A percentile compares a stretch with the other conserved stretches of the same genome.
phyloP scores from a whole-genome alignment of 1,140 invertebrate genomes.

The Musca domestica region DNA sequence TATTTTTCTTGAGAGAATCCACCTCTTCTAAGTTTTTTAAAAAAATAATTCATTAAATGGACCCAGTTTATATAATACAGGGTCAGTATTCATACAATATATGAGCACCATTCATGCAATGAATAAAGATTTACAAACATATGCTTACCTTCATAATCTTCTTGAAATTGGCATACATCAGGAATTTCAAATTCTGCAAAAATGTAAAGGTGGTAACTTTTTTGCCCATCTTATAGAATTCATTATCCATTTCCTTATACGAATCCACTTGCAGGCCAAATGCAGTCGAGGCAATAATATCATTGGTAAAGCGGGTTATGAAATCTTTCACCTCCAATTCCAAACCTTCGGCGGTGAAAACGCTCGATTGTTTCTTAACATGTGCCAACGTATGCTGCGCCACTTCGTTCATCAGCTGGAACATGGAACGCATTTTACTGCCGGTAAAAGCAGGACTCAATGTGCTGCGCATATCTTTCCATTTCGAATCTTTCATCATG shows the following conservation, averaged over 20 bases:
- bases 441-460: slow-evolving; percentile 54
- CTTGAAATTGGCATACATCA: slow-evolving; percentile 29
- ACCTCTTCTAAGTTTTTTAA: too few species aligned
- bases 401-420: slow-evolving; percentile 51
- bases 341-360: background rate
- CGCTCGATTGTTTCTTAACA: slow-evolving; percentile 29
- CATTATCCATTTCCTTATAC: slow-evolving; percentile 56
- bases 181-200: slow-evolving; percentile 36
- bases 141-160: slow-evolving; percentile 31
- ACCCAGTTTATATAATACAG: too few species aligned
- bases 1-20: too few species aligned
- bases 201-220: slow-evolving; percentile 38
- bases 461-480: slow-evolving; percentile 55
- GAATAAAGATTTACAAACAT: too few species aligned
- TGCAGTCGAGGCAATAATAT: slow-evolving; percentile 60
- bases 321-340: slow-evolving; percentile 58
- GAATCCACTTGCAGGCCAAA: slow-evolving; percentile 63
- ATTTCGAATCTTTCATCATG: slow-evolving; percentile 48
- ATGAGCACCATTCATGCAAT: too few species aligned
- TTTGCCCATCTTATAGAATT: slow-evolving; percentile 58
- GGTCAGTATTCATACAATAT: too few species aligned
- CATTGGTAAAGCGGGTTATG: slow-evolving; percentile 59
- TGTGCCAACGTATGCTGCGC: slow-evolving; percentile 42
- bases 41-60: too few species aligned
- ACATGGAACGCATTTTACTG: slow-evolving; percentile 56